These are phyloP conservation scores for Drosophila tropicalis DNA, from an alignment of 1,140 invertebrate genomes.

Conservation along the genomic window DNA sequence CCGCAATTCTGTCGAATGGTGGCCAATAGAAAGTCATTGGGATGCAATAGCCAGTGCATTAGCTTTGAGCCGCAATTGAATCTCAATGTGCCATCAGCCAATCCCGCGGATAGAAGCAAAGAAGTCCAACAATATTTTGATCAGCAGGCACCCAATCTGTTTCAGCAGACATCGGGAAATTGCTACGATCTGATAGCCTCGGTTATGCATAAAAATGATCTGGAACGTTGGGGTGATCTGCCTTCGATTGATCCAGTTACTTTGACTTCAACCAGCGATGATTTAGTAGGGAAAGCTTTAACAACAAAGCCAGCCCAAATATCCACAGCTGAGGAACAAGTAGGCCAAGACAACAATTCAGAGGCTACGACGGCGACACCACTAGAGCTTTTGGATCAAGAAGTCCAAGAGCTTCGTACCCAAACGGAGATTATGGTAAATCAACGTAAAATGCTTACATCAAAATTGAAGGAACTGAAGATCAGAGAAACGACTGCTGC, in stretches of 20 bases:
- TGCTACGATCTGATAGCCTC: slow-evolving; percentile 74
- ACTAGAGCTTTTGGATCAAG: slow-evolving; percentile 49
- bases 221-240: slow-evolving; percentile 60
- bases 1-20: slow-evolving; percentile 81
- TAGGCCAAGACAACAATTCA: background rate
- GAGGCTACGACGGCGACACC: slow-evolving; percentile 16
- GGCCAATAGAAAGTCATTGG: slow-evolving; percentile 44
- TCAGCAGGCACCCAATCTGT: slow-evolving; percentile 72
- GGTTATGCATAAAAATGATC: slow-evolving; percentile 77
- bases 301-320: background rate
- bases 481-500: slow-evolving; percentile 34
- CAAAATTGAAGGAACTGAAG: slow-evolving; percentile 32
- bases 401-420: slow-evolving; percentile 65
- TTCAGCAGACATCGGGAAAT: slow-evolving; percentile 70
- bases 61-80: slow-evolving; percentile 73
- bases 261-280: slow-evolving; percentile 16
- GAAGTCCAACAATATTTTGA: slow-evolving; percentile 64
- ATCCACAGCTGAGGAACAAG: slow-evolving; percentile 1
- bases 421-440: slow-evolving; percentile 57
- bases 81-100: slow-evolving; percentile 66
- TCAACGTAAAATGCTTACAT: slow-evolving; percentile 50
- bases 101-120: slow-evolving; percentile 42
- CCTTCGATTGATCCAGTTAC: slow-evolving; percentile 25
- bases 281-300: slow-evolving; percentile 14
- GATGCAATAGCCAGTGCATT: slow-evolving; percentile 62